phyloP scores from a whole-genome alignment of 2,888 invertebrate species.

The Drosophila sordidula region DNA sequence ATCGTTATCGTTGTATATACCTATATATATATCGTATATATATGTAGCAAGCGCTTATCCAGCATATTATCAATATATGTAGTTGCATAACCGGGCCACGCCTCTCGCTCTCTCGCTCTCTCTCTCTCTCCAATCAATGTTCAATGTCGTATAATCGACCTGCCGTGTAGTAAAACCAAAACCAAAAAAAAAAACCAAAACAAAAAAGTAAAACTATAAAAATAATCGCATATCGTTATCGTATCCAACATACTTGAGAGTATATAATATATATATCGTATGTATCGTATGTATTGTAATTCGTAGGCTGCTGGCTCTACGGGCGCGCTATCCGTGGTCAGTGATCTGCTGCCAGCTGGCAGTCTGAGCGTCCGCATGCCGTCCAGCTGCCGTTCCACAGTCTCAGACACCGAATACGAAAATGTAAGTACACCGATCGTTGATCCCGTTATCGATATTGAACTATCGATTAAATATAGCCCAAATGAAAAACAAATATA shows the following conservation, averaged over 20 bases:
- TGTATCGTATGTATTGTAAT: conserved; percentile 80
- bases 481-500: not conserved
- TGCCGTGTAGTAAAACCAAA: conserved; percentile 9
- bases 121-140: conserved; percentile 15
- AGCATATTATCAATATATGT: conserved; percentile 22
- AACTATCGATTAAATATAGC: conserved; percentile 6
- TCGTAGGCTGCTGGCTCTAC: conserved; percentile 89
- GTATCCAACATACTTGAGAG: conserved; percentile 5
- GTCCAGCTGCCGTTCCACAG: conserved; percentile 92
- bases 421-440: conserved; percentile 89
- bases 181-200: too few species aligned
- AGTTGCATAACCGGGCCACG: conserved; percentile 30
- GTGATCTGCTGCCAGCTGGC: conserved; percentile 88
- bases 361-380: conserved; percentile 87
- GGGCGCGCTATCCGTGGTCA: conserved; percentile 85
- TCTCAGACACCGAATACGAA: conserved; percentile 97
- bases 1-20: conserved; percentile 31
- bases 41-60: conserved; percentile 22
- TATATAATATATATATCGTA: conserved; percentile 1
- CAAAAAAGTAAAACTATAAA: not conserved
- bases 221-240: conserved; percentile 24
- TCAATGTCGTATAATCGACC: conserved; percentile 12
- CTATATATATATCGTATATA: conserved; percentile 3
- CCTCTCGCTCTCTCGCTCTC: not conserved
- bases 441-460: conserved; percentile 6